Conservation (phyloP, 2,797 vertebrate genomes). For the Falco cherrug region DNA sequence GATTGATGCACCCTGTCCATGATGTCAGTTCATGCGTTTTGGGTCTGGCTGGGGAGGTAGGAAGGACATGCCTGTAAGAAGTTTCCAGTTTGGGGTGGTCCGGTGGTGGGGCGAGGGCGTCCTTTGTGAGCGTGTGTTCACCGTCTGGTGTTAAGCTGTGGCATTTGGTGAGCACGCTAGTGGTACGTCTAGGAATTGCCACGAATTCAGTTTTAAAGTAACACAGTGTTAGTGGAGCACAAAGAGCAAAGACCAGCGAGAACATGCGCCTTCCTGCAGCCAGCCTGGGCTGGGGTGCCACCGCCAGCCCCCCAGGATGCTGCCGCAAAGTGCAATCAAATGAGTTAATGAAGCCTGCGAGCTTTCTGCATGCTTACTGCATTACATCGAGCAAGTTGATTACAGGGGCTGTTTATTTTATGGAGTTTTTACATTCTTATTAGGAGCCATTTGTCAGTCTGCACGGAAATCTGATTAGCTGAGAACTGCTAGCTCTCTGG, state of each 20-base stretch:
- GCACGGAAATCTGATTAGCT: conserved; percentile 9
- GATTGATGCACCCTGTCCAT: rapidly evolving
- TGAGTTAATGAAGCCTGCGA: neutral
- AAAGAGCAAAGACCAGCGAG: neutral
- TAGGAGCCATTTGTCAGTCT: conserved; percentile 35
- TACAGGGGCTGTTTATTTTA: conserved; percentile 25
- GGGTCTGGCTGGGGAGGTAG: neutral
- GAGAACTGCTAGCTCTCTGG: conserved; percentile 22
- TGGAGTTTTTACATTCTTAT: neutral
- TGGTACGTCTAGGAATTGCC: neutral
- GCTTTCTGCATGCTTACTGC: neutral
- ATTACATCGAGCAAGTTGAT: neutral
- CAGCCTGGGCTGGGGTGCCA: neutral
- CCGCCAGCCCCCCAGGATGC: neutral
- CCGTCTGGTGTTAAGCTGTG: neutral
- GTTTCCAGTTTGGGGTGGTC: neutral
- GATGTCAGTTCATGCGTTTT: neutral
- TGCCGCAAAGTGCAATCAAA: neutral
- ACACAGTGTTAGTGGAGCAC: neutral
- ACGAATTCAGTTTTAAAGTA: neutral
- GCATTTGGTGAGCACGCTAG: neutral
- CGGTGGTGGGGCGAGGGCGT: rapidly evolving
- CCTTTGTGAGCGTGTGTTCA: neutral
- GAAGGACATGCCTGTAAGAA: neutral
- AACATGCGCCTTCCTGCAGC: neutral